A percentile compares a stretch with the other conserved stretches of the same genome.
phyloP scores from a whole-genome alignment of 2,888 invertebrate species.

The Isotomurus palustris region DNA sequence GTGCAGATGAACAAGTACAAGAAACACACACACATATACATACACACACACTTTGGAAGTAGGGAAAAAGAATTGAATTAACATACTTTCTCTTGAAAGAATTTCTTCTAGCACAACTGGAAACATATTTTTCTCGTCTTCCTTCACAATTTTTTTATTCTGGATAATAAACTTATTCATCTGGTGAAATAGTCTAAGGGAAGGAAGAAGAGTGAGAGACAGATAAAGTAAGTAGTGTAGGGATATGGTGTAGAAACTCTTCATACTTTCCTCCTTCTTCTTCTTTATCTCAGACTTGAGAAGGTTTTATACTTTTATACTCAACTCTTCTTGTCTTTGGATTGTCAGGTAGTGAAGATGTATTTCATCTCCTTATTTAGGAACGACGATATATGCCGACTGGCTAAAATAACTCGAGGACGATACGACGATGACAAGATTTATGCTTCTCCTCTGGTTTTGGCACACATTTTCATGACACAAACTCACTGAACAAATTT shows the following conservation, averaged over 20 bases:
- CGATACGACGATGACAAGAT: constrained; percentile 13
- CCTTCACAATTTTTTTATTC: neutral
- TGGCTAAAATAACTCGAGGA: neutral
- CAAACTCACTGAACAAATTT: constrained; percentile 8
- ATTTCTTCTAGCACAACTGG: neutral
- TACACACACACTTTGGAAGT: neutral
- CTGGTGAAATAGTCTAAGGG: neutral
- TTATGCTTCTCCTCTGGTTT: constrained; percentile 4
- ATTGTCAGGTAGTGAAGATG: neutral
- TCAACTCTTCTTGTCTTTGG: too few relatives aligned
- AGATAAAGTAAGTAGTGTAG: too few relatives aligned
- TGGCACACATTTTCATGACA: constrained; percentile 15
- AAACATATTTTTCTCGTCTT: constrained; percentile 5
- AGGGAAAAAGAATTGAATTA: constrained; percentile 8
- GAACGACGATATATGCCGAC: neutral
- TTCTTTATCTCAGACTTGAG: too few relatives aligned
- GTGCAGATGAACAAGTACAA: neutral
- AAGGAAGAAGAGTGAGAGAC: too few relatives aligned
- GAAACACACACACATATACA: neutral
- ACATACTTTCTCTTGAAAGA: constrained; percentile 1
- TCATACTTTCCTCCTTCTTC: too few relatives aligned
- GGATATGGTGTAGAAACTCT: too few relatives aligned
- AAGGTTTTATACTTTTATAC: too few relatives aligned
- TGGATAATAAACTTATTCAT: constrained; percentile 5
- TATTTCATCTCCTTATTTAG: neutral